These are phyloP conservation scores for Onychostruthus taczanowskii DNA, from an alignment of 2,113 vertebrate species.

Conservation along the genomic window DNA sequence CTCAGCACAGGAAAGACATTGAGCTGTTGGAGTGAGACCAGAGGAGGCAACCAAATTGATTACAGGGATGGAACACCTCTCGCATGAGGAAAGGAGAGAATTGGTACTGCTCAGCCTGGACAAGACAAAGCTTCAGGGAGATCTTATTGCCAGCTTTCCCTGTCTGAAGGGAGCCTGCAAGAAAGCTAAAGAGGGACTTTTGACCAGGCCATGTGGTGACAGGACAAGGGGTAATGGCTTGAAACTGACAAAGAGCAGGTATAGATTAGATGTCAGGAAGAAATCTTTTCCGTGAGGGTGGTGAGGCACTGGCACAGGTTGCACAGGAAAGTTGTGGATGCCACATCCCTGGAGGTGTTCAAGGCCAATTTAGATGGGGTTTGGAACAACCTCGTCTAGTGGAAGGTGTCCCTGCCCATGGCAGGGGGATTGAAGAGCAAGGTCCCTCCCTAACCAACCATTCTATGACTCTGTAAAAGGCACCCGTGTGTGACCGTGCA, in stretches of 20 bases:
- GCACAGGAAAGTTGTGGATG: not conserved
- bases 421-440: not conserved
- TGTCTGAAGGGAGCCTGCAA: not conserved
- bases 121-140: not conserved
- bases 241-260: not conserved
- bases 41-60: not conserved
- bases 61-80: not conserved
- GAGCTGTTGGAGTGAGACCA: not conserved
- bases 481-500: not conserved
- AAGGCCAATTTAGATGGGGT: not conserved
- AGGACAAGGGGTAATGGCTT: not conserved
- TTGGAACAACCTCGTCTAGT: not conserved
- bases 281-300: not conserved
- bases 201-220: not conserved
- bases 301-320: not conserved
- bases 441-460: not conserved
- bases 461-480: not conserved
- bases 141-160: not conserved
- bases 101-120: not conserved
- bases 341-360: not conserved
- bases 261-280: not conserved
- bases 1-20: not conserved
- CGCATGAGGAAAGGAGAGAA: not conserved
- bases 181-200: not conserved
- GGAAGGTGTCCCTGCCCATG: not conserved